A percentile compares a stretch with the other conserved stretches of the same genome.
These are phyloP conservation scores for Varecia variegata DNA, from an alignment of 2,797 vertebrate species.

Conservation along the genomic window DNA sequence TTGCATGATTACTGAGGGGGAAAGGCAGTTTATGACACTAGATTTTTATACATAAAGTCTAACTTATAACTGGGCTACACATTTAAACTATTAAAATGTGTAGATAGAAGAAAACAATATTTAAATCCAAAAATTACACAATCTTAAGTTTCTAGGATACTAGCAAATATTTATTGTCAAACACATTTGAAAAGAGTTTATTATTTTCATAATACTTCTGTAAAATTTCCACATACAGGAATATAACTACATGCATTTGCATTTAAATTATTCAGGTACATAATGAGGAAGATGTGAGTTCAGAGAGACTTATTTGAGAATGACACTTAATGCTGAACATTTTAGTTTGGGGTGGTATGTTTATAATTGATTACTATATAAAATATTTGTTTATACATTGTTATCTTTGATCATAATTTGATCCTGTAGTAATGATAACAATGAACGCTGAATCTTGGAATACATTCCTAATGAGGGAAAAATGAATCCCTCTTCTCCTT, in stretches of 20 bases:
- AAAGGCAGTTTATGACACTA: neutral
- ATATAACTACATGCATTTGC: neutral
- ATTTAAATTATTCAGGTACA: neutral
- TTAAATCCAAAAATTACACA: neutral
- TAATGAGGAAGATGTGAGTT: neutral
- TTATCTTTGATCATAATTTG: neutral
- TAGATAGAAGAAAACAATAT: neutral
- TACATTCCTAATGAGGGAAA: neutral
- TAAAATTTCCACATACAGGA: neutral
- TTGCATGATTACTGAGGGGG: neutral
- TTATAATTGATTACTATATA: neutral
- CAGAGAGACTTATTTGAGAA: neutral
- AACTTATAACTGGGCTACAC: neutral
- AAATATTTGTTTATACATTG: neutral
- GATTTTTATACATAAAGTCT: neutral
- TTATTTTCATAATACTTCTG: neutral
- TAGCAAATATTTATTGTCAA: neutral
- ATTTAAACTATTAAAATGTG: neutral
- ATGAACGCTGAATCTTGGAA: neutral
- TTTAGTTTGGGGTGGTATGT: neutral
- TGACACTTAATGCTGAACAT: neutral
- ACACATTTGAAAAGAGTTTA: neutral
- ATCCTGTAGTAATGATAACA: neutral
- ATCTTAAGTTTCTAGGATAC: neutral
- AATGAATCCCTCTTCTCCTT: neutral